These are phyloP conservation scores for Adelphocoris suturalis DNA, from an alignment of 2,888 invertebrate genomes.

Conservation along the genomic window DNA sequence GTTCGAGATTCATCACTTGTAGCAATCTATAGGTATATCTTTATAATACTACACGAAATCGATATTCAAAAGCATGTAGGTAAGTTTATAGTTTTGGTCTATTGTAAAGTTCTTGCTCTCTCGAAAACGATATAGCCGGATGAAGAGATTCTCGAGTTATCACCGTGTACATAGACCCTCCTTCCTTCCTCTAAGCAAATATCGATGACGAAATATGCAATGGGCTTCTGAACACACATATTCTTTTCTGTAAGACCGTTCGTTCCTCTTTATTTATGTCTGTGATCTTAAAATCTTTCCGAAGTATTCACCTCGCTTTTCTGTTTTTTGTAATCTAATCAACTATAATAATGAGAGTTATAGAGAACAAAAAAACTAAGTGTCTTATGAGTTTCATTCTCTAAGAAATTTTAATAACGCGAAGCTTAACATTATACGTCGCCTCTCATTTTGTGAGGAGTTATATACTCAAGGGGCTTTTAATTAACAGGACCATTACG, in stretches of 20 bases:
- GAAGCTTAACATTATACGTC: not conserved
- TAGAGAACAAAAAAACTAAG: not conserved
- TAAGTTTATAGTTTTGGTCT: too few relatives aligned
- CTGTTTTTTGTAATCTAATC: too few relatives aligned
- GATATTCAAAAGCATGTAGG: too few relatives aligned
- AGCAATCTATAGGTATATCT: too few relatives aligned
- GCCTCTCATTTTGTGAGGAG: not conserved
- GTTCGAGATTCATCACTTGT: too few relatives aligned
- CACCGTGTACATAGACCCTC: not conserved
- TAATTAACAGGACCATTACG: conserved; percentile 57
- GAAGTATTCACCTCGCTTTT: too few relatives aligned
- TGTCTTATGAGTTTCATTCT: not conserved
- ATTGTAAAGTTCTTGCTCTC: too few relatives aligned
- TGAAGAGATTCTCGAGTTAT: conserved; percentile 17
- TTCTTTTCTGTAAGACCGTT: not conserved
- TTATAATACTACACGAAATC: too few relatives aligned
- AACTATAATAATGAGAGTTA: too few relatives aligned
- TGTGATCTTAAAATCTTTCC: not conserved
- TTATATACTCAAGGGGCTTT: conserved; percentile 35
- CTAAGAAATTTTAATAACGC: not conserved
- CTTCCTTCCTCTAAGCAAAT: not conserved
- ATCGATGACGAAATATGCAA: not conserved
- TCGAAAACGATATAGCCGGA: not conserved
- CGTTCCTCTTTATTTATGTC: not conserved
- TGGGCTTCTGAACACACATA: not conserved